Conservation (phyloP, 2,797 vertebrate species). For the Xerus rutilus region DNA sequence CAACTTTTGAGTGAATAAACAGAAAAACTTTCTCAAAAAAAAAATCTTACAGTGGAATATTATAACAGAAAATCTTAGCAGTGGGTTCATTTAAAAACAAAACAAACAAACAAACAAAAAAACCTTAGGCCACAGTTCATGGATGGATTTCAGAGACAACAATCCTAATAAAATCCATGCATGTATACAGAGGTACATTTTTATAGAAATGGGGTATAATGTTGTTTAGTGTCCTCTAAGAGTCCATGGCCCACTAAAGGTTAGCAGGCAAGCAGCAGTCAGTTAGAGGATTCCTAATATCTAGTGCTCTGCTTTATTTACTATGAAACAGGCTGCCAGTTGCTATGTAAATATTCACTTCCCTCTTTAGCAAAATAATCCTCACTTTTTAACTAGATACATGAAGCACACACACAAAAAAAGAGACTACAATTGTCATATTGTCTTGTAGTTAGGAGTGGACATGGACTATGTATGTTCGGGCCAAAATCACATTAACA, state of each 20-base stretch:
- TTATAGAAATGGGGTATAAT: background rate
- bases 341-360: background rate
- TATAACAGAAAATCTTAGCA: background rate
- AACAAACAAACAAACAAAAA: background rate
- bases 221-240: background rate
- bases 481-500: background rate
- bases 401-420: background rate
- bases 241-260: background rate
- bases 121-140: background rate
- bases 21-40: background rate
- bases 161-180: background rate
- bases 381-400: background rate
- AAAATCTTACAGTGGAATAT: background rate
- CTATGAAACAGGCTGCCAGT: background rate
- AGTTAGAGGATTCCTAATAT: background rate
- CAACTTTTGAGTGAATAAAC: slow-evolving; percentile 11
- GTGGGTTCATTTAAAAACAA: background rate
- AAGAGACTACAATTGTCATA: background rate
- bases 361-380: background rate
- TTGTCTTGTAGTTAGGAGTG: background rate
- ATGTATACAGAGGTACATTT: background rate
- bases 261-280: background rate
- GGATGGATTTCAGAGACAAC: background rate
- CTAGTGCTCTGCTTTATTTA: background rate
- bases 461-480: background rate